Evolutionary conservation across 2,797 vertebrate species (phyloP).

Genomic region (Nasua narica): DNA sequence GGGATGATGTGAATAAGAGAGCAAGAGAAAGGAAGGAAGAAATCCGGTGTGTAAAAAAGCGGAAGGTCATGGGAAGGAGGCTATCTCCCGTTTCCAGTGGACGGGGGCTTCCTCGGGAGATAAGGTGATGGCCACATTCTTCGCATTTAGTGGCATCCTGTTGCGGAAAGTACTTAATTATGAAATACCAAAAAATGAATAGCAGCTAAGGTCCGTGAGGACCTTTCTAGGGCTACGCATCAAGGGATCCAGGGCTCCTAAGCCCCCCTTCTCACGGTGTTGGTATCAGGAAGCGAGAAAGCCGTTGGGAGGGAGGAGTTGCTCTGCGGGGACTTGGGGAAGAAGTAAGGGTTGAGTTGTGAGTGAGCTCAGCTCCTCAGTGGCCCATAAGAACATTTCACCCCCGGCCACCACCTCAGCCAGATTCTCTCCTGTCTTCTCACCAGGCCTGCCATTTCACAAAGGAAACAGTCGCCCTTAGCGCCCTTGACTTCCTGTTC

Average conservation of each 20-base stretch:
- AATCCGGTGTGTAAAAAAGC: background rate
- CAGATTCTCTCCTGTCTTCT: background rate
- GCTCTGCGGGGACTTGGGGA: background rate
- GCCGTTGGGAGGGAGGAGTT: background rate
- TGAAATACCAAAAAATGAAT: constrained; percentile 22
- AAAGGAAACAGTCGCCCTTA: background rate
- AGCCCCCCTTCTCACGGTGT: background rate
- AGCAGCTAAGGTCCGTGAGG: background rate
- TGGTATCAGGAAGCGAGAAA: background rate
- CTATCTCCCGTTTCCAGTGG: background rate
- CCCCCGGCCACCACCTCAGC: no score
- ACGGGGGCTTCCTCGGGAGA: background rate
- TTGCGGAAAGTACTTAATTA: constrained; percentile 43
- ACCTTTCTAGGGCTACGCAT: background rate
- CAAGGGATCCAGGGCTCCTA: background rate
- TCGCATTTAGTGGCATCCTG: constrained; percentile 42
- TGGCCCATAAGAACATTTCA: background rate
- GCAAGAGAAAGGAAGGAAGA: background rate
- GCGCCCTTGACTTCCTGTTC: background rate
- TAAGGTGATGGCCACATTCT: background rate
- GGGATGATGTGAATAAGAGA: background rate
- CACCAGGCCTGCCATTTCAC: background rate
- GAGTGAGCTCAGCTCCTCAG: background rate
- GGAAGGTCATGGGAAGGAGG: background rate
- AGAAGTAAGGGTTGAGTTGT: background rate